A percentile compares a stretch with the other conserved stretches of the same genome.
Evolutionary conservation across 2,888 invertebrate species (phyloP).

Genomic region (Acanthococcus lagerstroemiae): DNA sequence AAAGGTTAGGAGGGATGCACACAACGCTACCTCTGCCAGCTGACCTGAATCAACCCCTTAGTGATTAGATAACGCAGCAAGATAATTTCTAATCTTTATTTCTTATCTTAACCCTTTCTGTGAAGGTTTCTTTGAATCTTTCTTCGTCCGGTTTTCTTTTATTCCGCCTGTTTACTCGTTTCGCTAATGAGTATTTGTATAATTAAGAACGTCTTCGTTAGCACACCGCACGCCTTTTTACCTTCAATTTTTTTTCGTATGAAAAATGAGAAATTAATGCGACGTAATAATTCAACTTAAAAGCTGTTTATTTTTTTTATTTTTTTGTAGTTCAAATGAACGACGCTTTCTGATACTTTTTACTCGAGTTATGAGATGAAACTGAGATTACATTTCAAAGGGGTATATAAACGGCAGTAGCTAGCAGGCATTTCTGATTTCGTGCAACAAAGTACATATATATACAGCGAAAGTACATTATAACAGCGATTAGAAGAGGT

Average conservation of each 20-base stretch:
- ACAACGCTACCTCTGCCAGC: constrained; percentile 18
- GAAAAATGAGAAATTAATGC: neutral
- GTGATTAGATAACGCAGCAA: constrained; percentile 17
- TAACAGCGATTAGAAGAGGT: too few relatives aligned
- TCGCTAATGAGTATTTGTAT: constrained; percentile 8
- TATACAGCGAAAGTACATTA: too few relatives aligned
- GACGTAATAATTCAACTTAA: too few relatives aligned
- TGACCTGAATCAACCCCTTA: constrained; percentile 24
- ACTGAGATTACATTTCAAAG: too few relatives aligned
- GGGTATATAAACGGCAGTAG: too few relatives aligned
- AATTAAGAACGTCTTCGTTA: constrained; percentile 23
- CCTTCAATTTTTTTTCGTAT: neutral
- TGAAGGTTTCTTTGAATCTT: constrained; percentile 19
- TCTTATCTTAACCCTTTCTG: constrained; percentile 27
- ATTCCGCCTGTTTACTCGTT: constrained; percentile 4
- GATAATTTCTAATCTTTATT: constrained; percentile 24
- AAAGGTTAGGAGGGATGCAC: neutral
- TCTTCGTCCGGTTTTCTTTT: neutral
- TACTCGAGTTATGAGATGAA: too few relatives aligned
- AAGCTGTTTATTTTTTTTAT: too few relatives aligned
- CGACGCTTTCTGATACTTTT: too few relatives aligned
- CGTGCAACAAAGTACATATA: too few relatives aligned
- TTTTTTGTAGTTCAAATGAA: too few relatives aligned
- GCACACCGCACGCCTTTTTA: neutral
- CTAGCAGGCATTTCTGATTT: too few relatives aligned